These are phyloP conservation scores for Strigamia crassipes DNA, from an alignment of 2,888 invertebrate genomes.

Conservation along the genomic window DNA sequence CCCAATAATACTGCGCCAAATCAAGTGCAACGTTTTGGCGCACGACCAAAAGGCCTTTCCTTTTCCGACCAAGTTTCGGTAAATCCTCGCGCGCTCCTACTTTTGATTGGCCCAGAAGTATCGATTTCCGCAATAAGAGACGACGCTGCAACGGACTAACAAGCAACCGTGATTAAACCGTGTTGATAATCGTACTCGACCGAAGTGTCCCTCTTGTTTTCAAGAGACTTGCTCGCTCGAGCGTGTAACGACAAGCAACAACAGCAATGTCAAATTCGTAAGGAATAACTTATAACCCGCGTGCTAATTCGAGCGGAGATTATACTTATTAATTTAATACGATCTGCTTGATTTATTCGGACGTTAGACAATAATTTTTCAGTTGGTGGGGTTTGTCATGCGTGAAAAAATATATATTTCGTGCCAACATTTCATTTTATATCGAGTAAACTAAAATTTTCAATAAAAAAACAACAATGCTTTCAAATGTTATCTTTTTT, in stretches of 20 bases:
- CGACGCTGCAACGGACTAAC: background rate
- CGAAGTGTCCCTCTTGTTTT: slow-evolving; percentile 13
- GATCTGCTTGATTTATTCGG: background rate
- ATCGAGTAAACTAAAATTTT: too few species aligned
- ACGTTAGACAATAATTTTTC: background rate
- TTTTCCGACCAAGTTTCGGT: background rate
- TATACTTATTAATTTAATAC: slow-evolving; percentile 10
- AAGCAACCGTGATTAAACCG: slow-evolving; percentile 1
- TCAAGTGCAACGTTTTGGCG: slow-evolving; percentile 9
- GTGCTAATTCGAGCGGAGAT: background rate
- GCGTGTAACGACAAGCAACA: background rate
- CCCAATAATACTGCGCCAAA: slow-evolving; percentile 21
- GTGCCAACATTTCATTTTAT: too few species aligned
- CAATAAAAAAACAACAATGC: too few species aligned
- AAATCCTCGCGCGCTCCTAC: slow-evolving; percentile 21
- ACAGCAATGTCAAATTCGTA: background rate
- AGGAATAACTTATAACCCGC: background rate
- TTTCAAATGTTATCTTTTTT: too few species aligned
- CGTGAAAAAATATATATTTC: too few species aligned
- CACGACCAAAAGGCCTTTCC: background rate
- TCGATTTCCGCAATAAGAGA: background rate
- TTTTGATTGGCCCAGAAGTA: slow-evolving; percentile 16
- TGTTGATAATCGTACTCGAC: slow-evolving; percentile 5
- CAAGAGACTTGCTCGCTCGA: background rate
- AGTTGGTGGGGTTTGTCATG: too few species aligned